A percentile compares a stretch with the other conserved stretches of the same genome.
Conservation (phyloP, 2,888 invertebrate genomes). For the Nomada lathburiana region DNA sequence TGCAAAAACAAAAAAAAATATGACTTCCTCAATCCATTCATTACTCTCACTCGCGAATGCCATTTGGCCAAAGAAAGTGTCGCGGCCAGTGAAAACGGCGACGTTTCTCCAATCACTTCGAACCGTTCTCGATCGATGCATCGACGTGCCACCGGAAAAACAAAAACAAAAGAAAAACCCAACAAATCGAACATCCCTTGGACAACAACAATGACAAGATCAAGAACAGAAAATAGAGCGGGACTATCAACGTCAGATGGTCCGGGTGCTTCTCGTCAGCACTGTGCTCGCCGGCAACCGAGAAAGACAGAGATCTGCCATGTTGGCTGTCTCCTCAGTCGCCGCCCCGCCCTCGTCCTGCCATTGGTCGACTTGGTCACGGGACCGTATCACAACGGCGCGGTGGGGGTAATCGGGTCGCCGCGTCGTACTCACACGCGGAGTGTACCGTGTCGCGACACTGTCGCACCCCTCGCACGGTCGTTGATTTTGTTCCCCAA, state of each 20-base stretch:
- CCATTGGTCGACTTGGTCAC: constrained; percentile 76
- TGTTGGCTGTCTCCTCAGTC: constrained; percentile 80
- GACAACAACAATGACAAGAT: constrained; percentile 9
- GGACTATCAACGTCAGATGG: constrained; percentile 61
- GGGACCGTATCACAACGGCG: constrained; percentile 25
- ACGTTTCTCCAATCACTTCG: constrained; percentile 5
- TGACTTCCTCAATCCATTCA: neutral
- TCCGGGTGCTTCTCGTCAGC: constrained; percentile 61
- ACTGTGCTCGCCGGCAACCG: constrained; percentile 61
- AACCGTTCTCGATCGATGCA: neutral
- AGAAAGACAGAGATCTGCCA: constrained; percentile 78
- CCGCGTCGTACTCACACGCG: constrained; percentile 24
- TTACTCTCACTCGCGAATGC: constrained; percentile 36
- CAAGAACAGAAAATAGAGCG: constrained; percentile 54
- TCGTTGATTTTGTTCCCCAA: neutral
- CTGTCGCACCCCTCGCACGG: neutral
- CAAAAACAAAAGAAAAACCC: too few species aligned
- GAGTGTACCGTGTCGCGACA: neutral
- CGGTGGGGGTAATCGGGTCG: constrained; percentile 37
- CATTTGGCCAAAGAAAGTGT: neutral
- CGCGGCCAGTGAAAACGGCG: neutral
- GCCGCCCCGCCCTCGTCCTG: constrained; percentile 79
- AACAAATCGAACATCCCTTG: constrained; percentile 1
- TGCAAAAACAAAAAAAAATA: neutral
- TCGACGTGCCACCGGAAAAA: constrained; percentile 16